Evolutionary conservation across 64 coral and sea anemone species (phyloP).

Genomic region (Stichodactyla helianthus): DNA sequence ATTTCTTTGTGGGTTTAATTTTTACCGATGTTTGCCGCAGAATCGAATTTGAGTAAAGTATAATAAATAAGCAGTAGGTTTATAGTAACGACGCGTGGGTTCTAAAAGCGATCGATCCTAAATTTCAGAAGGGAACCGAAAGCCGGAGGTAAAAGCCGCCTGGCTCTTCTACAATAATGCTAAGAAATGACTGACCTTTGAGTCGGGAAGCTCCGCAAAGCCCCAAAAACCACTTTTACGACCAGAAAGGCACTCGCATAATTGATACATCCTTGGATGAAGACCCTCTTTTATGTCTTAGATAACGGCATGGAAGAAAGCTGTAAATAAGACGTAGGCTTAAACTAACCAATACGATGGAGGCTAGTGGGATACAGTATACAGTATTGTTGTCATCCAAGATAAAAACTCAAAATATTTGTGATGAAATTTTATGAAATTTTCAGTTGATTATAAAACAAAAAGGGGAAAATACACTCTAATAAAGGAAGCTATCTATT

Average conservation of each 20-base stretch:
- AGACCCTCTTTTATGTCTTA: neutral
- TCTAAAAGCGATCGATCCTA: neutral
- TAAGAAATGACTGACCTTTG: neutral
- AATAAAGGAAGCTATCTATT: neutral
- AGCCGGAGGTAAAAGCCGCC: neutral
- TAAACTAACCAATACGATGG: neutral
- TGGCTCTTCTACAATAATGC: neutral
- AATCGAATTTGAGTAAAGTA: neutral
- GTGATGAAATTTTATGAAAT: neutral
- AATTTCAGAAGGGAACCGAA: neutral
- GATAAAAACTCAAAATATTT: neutral
- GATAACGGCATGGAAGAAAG: neutral
- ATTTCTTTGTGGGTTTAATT: too few species aligned
- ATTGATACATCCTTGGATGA: neutral
- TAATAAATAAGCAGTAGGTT: neutral
- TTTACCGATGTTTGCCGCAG: neutral
- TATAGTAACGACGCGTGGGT: neutral
- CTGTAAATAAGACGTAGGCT: neutral
- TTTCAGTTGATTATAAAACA: neutral
- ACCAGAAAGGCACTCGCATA: neutral
- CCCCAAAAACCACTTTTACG: neutral
- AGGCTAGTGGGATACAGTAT: neutral
- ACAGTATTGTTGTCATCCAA: neutral
- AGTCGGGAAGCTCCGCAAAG: too few species aligned
- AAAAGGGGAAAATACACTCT: neutral